These are phyloP conservation scores for Acrossocheilus wenchowensis DNA, from an alignment of 2,797 vertebrate species.

Conservation along the genomic window DNA sequence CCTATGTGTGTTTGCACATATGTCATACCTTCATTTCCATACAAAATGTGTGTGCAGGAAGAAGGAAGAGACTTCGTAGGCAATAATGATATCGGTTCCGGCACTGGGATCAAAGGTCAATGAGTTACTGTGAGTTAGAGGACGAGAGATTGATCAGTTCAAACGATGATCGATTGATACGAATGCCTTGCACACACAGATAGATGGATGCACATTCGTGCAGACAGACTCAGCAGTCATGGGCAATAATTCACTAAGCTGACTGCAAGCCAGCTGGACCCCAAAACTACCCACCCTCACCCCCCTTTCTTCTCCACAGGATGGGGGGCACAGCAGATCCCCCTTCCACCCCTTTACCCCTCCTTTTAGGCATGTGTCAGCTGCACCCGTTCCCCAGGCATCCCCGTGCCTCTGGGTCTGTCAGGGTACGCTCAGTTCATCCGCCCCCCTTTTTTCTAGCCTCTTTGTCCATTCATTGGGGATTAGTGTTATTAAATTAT, in stretches of 20 bases:
- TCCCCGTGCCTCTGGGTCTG: constrained; percentile 55
- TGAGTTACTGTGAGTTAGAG: constrained; percentile 63
- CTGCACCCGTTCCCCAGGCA: constrained; percentile 72
- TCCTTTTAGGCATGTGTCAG: constrained; percentile 69
- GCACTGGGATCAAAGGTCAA: constrained; percentile 65
- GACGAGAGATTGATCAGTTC: constrained; percentile 68
- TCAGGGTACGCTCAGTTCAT: constrained; percentile 64
- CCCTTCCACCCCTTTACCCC: constrained; percentile 17
- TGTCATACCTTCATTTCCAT: constrained; percentile 20
- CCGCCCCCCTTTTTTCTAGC: constrained; percentile 61
- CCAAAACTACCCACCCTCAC: not conserved
- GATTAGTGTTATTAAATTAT: constrained; percentile 85
- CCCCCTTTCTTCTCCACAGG: constrained; percentile 46
- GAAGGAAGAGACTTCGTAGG: constrained; percentile 18
- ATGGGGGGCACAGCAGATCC: constrained; percentile 39
- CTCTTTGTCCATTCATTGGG: constrained; percentile 77
- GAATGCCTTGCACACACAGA: constrained; percentile 47
- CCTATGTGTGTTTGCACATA: not conserved
- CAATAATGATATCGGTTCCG: constrained; percentile 63
- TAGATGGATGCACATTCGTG: constrained; percentile 29
- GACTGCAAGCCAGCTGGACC: constrained; percentile 73
- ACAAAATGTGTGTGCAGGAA: not conserved
- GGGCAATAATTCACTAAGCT: constrained; percentile 69
- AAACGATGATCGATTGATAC: constrained; percentile 67
- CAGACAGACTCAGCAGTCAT: constrained; percentile 56